Percentiles rank a stretch among this genome's conserved stretches.
These are phyloP conservation scores for Archegozetes longisetosus DNA, from an alignment of 1,140 invertebrate genomes.

Conservation along the genomic window DNA sequence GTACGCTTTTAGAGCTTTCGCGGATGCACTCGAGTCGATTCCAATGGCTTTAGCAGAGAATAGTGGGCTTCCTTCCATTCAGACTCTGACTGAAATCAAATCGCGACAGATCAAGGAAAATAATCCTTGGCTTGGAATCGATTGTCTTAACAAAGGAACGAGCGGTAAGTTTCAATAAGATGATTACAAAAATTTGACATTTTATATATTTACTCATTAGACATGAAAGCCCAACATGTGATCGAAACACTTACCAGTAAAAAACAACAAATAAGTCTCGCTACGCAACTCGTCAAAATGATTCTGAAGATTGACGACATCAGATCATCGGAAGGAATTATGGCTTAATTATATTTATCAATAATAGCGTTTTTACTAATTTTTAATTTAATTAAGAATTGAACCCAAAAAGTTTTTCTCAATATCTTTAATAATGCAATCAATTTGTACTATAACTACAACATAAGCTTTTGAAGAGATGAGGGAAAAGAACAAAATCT, in stretches of 20 bases:
- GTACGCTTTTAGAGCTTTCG: slow-evolving; percentile 89
- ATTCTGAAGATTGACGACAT: slow-evolving; percentile 99
- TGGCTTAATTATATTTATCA: background rate
- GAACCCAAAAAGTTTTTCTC: no score
- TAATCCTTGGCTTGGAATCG: slow-evolving; percentile 77
- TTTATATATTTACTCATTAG: slow-evolving; percentile 37
- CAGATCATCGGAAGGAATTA: slow-evolving; percentile 41
- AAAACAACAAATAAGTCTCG: slow-evolving; percentile 89
- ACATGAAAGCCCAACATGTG: slow-evolving; percentile 92
- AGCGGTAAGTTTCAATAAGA: slow-evolving; percentile 35
- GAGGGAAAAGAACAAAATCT: no score
- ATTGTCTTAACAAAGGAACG: slow-evolving; percentile 77
- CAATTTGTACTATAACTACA: no score
- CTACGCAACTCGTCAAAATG: slow-evolving; percentile 97
- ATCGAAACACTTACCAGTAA: slow-evolving; percentile 94
- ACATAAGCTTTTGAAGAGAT: no score
- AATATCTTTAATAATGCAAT: no score
- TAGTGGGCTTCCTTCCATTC: slow-evolving; percentile 78
- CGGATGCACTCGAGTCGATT: slow-evolving; percentile 85
- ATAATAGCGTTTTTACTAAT: no score
- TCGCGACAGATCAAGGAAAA: slow-evolving; percentile 66
- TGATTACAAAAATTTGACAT: background rate
- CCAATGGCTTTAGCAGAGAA: slow-evolving; percentile 95
- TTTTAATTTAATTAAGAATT: no score
- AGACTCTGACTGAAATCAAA: slow-evolving; percentile 82